These are phyloP conservation scores for Dynastes maya DNA, from an alignment of 2,888 invertebrate genomes.

Conservation along the genomic window DNA sequence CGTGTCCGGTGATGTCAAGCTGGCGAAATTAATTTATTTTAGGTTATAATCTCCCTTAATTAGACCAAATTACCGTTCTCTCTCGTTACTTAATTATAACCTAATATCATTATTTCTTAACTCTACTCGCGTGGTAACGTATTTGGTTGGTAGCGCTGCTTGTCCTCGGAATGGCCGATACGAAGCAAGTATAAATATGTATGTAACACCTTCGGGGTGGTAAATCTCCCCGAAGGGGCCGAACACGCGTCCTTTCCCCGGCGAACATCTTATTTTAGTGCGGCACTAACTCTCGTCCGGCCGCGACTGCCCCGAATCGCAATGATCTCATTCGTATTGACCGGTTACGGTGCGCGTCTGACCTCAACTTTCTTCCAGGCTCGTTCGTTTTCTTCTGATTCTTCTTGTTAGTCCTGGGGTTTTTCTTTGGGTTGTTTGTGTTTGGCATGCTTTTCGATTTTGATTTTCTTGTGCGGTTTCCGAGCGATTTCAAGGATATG, in stretches of 20 bases:
- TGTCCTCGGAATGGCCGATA: not conserved
- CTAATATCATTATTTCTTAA: constrained; percentile 14
- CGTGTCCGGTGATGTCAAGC: no score
- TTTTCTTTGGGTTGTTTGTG: not conserved
- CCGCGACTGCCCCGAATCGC: constrained; percentile 59
- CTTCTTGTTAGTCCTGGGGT: not conserved
- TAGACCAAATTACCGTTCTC: constrained; percentile 24
- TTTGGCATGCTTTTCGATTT: not conserved
- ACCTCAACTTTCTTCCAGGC: constrained; percentile 52
- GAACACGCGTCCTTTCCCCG: constrained; percentile 58
- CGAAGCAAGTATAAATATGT: constrained; percentile 30
- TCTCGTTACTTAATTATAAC: constrained; percentile 24
- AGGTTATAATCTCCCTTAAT: constrained; percentile 25
- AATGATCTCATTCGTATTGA: constrained; percentile 59
- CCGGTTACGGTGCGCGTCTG: constrained; percentile 56
- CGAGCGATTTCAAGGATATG: no score
- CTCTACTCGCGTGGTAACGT: not conserved
- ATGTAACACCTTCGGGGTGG: constrained; percentile 42
- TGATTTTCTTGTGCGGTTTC: not conserved
- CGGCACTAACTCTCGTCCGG: constrained; percentile 60
- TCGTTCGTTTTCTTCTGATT: constrained; percentile 20
- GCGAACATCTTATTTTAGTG: constrained; percentile 62
- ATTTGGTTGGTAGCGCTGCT: not conserved
- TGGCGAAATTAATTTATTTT: constrained; percentile 12
- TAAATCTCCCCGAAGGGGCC: constrained; percentile 56